Conservation (phyloP, 1,140 invertebrate species). For the Drosophila lacteicornis region DNA sequence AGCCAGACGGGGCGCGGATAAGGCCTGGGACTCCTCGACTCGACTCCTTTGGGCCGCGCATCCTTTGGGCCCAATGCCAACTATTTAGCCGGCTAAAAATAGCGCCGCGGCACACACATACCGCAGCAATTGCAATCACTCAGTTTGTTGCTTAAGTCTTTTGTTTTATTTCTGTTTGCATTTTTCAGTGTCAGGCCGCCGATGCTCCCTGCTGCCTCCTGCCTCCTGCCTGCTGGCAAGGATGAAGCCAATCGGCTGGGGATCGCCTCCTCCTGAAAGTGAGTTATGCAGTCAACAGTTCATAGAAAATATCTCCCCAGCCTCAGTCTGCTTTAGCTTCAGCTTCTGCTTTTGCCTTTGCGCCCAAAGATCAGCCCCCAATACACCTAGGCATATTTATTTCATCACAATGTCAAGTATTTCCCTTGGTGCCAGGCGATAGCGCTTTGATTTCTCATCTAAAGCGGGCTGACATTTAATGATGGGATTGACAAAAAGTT, state of each 20-base stretch:
- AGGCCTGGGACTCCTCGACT: slow-evolving; percentile 16
- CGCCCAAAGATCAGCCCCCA: slow-evolving; percentile 29
- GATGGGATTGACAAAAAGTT: not conserved
- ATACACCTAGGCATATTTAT: slow-evolving; percentile 55
- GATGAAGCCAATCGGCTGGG: slow-evolving; percentile 59
- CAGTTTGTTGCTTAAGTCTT: slow-evolving; percentile 83
- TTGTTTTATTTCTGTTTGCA: slow-evolving; percentile 84
- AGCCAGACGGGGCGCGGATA: slow-evolving; percentile 30
- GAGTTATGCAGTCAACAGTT: slow-evolving; percentile 82
- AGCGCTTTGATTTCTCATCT: slow-evolving; percentile 14
- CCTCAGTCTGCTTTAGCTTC: not conserved
- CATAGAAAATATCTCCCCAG: slow-evolving; percentile 69
- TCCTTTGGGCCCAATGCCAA: slow-evolving; percentile 80
- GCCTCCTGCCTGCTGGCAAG: slow-evolving; percentile 11
- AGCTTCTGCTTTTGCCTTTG: not conserved
- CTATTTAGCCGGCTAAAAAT: slow-evolving; percentile 81
- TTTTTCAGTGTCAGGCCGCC: slow-evolving; percentile 76
- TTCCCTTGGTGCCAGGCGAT: slow-evolving; percentile 33
- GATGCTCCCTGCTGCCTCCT: not conserved
- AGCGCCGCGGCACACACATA: slow-evolving; percentile 52
- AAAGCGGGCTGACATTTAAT: slow-evolving; percentile 13
- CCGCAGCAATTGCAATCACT: slow-evolving; percentile 81
- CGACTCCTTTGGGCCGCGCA: slow-evolving; percentile 57
- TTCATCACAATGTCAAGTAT: slow-evolving; percentile 67
- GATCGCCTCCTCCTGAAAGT: slow-evolving; percentile 61